phyloP scores from a whole-genome alignment of 2,797 vertebrate genomes.

The Borostomias antarcticus region DNA sequence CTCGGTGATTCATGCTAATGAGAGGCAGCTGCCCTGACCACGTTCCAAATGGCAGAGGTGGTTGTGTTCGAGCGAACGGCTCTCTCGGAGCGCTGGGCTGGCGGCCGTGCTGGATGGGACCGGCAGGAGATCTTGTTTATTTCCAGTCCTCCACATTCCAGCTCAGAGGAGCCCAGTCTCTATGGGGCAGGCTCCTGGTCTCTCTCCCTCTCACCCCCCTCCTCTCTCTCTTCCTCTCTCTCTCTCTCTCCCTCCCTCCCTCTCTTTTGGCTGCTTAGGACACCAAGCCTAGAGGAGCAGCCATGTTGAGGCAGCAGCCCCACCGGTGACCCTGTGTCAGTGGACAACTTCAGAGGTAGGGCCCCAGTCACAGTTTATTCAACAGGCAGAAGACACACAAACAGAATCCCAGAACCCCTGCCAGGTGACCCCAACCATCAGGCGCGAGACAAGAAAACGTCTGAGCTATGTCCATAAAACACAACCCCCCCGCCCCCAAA shows the following conservation, averaged over 20 bases:
- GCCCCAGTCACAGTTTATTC: conserved; percentile 30
- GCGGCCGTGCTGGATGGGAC: conserved; percentile 1
- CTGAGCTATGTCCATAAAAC: conserved; percentile 19
- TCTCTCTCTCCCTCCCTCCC: background rate
- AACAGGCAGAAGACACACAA: conserved; percentile 33
- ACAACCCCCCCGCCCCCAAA: conserved; percentile 26
- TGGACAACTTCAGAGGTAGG: conserved; percentile 1
- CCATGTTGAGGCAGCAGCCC: conserved; percentile 11
- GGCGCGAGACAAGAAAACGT: conserved; percentile 25
- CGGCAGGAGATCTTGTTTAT: conserved; percentile 19
- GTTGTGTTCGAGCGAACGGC: conserved; percentile 17
- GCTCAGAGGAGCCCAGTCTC: conserved; percentile 31
- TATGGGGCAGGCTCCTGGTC: conserved; percentile 13
- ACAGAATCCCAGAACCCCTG: background rate
- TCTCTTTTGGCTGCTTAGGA: background rate
- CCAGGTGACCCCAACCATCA: conserved; percentile 24
- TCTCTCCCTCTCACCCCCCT: conserved; percentile 15
- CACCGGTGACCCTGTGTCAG: conserved; percentile 13
- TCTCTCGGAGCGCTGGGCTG: background rate
- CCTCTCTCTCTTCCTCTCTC: conserved; percentile 1
- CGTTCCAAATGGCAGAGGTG: conserved; percentile 37
- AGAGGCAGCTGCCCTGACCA: conserved; percentile 39
- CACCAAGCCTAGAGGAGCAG: background rate
- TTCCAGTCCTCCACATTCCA: conserved; percentile 23
- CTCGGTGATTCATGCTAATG: conserved; percentile 42